phyloP scores from a whole-genome alignment of 1,140 invertebrate species.

The Meloidogyne exigua region DNA sequence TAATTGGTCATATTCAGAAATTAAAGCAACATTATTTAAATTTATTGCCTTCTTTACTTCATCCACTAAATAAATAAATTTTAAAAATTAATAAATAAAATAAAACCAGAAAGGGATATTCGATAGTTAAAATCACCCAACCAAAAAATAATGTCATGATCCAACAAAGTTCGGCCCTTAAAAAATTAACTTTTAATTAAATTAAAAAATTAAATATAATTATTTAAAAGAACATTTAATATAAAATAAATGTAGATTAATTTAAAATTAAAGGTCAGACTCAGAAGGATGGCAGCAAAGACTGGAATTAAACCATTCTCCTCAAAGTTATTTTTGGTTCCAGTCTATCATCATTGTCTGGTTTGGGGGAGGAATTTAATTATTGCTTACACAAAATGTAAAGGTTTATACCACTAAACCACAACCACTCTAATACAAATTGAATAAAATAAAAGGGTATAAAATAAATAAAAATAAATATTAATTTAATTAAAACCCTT shows the following conservation, averaged over 20 bases:
- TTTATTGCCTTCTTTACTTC: constrained; percentile 83
- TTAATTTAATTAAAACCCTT: no score
- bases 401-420: no score
- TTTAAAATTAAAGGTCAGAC: not conserved
- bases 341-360: not conserved
- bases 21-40: constrained; percentile 75
- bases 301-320: not conserved
- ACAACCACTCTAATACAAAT: no score
- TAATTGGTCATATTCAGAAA: constrained; percentile 86
- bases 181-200: constrained; percentile 17
- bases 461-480: no score
- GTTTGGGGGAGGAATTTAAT: not conserved
- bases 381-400: no score
- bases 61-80: constrained; percentile 66
- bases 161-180: constrained; percentile 78
- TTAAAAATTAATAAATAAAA: not conserved
- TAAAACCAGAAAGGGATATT: constrained; percentile 81
- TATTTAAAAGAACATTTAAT: no score
- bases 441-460: no score
- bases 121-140: constrained; percentile 99
- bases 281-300: constrained; percentile 3
- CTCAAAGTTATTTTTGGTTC: not conserved
- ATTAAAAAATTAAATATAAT: no score
- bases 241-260: no score
- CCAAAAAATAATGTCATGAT: constrained; percentile 98